Evolutionary conservation across 2,797 vertebrate species (phyloP).

Genomic region (Leptatherina wallacei): DNA sequence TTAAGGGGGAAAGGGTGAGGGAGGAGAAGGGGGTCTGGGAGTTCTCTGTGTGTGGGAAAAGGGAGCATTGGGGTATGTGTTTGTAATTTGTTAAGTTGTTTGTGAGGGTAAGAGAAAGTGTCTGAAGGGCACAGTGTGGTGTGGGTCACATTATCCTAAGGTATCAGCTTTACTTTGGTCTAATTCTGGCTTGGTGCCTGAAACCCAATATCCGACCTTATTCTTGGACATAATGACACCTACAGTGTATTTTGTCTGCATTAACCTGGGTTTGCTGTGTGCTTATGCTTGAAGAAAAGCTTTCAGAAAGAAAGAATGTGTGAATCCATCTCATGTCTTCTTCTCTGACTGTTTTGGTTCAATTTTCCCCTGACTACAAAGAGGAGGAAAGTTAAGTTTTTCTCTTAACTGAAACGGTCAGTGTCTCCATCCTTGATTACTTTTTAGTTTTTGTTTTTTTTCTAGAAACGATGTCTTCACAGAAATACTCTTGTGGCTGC

Average conservation of each 20-base stretch:
- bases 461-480: constrained; percentile 9
- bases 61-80: background rate
- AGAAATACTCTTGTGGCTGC: constrained; percentile 1
- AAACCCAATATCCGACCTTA: constrained; percentile 71
- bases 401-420: constrained; percentile 18
- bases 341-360: constrained; percentile 17
- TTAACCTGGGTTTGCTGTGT: constrained; percentile 15
- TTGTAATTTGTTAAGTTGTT: constrained; percentile 6
- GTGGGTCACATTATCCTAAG: constrained; percentile 34
- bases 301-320: background rate
- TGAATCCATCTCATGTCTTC: background rate
- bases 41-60: constrained; percentile 13
- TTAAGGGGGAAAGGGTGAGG: constrained; percentile 14
- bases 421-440: constrained; percentile 12
- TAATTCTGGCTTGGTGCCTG: constrained; percentile 70
- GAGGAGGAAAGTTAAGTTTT: background rate
- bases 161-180: constrained; percentile 69
- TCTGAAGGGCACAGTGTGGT: constrained; percentile 41
- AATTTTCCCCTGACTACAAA: constrained; percentile 41
- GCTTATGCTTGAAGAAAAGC: background rate
- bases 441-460: constrained; percentile 13
- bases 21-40: constrained; percentile 15
- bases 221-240: constrained; percentile 54
- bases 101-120: constrained; percentile 20
- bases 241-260: constrained; percentile 22